Percentiles rank a stretch among this genome's conserved stretches.
These are phyloP conservation scores for Neosilurus mollespiculum DNA, from an alignment of 2,797 vertebrate species.

Conservation along the genomic window DNA sequence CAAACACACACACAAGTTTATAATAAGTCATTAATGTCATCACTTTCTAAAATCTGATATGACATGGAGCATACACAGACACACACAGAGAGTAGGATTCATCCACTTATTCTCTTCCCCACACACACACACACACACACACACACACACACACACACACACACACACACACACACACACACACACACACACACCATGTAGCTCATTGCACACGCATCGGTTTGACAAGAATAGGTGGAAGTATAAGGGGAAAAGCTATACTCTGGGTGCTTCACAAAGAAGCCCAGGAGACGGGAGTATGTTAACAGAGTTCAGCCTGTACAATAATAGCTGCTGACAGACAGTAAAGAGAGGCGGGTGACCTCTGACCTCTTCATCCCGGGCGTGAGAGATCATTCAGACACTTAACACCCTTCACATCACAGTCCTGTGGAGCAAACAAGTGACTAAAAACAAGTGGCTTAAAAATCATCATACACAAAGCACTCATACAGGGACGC, in stretches of 20 bases:
- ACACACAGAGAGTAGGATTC: conserved; percentile 3
- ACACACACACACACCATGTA: neutral
- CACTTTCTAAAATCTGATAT: neutral
- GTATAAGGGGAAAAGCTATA: conserved; percentile 39
- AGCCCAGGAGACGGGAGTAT: conserved; percentile 38
- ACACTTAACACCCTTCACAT: neutral
- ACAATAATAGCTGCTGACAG: conserved; percentile 47
- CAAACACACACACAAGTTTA: neutral
- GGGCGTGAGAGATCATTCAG: neutral
- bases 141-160: neutral
- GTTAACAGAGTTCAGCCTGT: conserved; percentile 30
- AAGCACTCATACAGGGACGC: neutral
- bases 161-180: conserved; percentile 25
- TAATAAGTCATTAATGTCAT: conserved; percentile 11
- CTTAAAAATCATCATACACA: conserved; percentile 3
- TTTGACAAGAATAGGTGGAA: conserved; percentile 52
- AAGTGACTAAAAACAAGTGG: neutral
- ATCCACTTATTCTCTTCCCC: neutral
- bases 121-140: conserved; percentile 26
- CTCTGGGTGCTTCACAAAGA: conserved; percentile 13
- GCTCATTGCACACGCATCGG: neutral
- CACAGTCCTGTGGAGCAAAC: neutral
- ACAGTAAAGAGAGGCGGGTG: conserved; percentile 35
- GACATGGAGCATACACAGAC: neutral
- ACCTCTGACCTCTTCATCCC: conserved; percentile 21